Evolutionary conservation across 1,140 invertebrate genomes (phyloP), one percentile per base, ranked within the genome.

Genomic region (Laodelphax striatellus): DNA sequence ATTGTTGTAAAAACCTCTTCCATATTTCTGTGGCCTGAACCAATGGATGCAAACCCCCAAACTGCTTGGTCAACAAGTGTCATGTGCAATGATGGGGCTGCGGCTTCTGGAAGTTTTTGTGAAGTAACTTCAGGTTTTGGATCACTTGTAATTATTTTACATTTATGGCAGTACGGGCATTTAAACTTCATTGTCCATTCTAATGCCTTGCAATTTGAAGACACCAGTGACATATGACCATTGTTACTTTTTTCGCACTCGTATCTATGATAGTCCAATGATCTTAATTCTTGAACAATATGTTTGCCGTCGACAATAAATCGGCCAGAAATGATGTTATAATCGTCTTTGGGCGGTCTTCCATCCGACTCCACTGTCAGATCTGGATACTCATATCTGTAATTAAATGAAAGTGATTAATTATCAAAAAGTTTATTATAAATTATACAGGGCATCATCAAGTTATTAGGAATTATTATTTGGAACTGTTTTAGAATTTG

Each of bases 1-100:
- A 56, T 56, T 21, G 55, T 34, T 9, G 55, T 34, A 14, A 56
- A 16, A 56, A 56, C 55, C 34, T 56, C 55, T 56, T 56, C 55
- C 55, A 56, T 56, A 41, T 56, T 56, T 56, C 55, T 56, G 55
- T 56, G 55, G 28, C 55, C 55, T 56, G 55, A 56, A 11, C 55
- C 55, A 31, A 56, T 56, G 22, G 55, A 56, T 31, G 55, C 22
- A 41, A 56, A 56, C 34, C 55, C 55, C 55, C 55, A 56, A 56
- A 56, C 55, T 41, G 55, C 55, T 41, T 56, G 9, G 55, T 56
- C 55, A 34, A 41, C 28, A 34, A 56, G 55, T 31, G 55, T 34
- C 55, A 56, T 31, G 6, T 31, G 55, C 41, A 41, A 34, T 56
- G 55, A 38, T n/a, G n/a, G n/a, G n/a, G n/a, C n/a, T n/a, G n/a